Conservation (phyloP, 1,140 invertebrate genomes). For the Drosophila sturtevanti region DNA sequence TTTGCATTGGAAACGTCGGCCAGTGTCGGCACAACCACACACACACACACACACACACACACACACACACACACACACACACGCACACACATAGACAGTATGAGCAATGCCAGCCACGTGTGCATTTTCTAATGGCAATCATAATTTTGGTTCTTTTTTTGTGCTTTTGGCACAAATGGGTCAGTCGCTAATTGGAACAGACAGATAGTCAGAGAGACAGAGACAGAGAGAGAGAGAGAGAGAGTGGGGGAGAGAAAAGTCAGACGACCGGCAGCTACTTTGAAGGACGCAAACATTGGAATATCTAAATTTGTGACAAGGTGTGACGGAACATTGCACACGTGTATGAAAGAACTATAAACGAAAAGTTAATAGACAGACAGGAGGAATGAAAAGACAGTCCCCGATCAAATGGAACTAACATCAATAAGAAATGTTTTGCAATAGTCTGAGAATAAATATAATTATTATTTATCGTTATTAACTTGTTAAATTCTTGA, state of each 20-base stretch:
- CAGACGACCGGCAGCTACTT: slow-evolving; percentile 49
- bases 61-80: slow-evolving; percentile 28
- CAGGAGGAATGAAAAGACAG: not conserved
- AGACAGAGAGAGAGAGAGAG: not conserved
- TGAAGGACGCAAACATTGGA: slow-evolving; percentile 60
- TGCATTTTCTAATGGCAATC: slow-evolving; percentile 53
- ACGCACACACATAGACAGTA: slow-evolving; percentile 2
- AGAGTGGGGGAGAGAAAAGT: too few species aligned
- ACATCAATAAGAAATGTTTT: not conserved
- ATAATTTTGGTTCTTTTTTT: slow-evolving; percentile 56
- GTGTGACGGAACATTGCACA: slow-evolving; percentile 50
- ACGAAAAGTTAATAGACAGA: slow-evolving; percentile 4
- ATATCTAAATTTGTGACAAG: slow-evolving; percentile 64
- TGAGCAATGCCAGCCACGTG: slow-evolving; percentile 65
- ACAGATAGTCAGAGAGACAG: slow-evolving; percentile 31
- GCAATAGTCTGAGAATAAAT: too few species aligned
- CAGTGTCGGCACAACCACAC: slow-evolving; percentile 14
- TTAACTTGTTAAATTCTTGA: too few species aligned
- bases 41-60: slow-evolving; percentile 18
- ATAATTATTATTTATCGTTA: not conserved
- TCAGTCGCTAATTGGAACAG: slow-evolving; percentile 68
- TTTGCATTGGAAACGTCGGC: slow-evolving; percentile 53
- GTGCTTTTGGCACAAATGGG: slow-evolving; percentile 29
- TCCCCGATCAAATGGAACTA: not conserved
- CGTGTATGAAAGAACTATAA: not conserved